Conservation (phyloP, 2,113 vertebrate genomes). For the Pangasianodon gigas region DNA sequence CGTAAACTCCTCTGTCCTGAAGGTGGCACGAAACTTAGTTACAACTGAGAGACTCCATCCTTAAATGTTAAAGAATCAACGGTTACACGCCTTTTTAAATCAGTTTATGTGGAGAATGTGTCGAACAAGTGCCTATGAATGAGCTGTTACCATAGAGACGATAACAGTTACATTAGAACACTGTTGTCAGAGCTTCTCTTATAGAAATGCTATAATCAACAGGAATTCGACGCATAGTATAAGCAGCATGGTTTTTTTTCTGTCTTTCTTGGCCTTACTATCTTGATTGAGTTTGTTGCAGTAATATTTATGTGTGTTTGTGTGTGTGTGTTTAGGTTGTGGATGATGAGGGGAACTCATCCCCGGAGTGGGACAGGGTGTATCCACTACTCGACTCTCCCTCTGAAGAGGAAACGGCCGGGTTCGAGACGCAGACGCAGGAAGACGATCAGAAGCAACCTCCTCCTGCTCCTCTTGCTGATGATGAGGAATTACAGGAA, state of each 20-base stretch:
- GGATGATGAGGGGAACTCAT: constrained; percentile 60
- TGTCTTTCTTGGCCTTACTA: too few species aligned
- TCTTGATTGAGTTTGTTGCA: neutral
- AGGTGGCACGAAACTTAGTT: neutral
- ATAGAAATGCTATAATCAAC: too few species aligned
- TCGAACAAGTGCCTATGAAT: neutral
- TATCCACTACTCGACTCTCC: constrained; percentile 65
- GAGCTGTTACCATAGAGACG: neutral
- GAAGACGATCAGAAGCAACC: constrained; percentile 62
- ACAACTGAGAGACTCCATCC: too few species aligned
- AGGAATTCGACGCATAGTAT: too few species aligned
- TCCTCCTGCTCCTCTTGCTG: neutral
- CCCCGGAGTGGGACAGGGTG: constrained; percentile 67
- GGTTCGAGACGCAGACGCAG: constrained; percentile 22
- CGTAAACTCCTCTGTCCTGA: neutral
- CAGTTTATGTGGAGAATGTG: neutral
- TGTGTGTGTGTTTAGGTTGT: constrained; percentile 52
- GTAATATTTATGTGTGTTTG: neutral
- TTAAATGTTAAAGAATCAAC: neutral
- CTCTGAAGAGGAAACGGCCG: constrained; percentile 45
- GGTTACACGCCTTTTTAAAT: neutral
- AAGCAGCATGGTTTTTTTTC: too few species aligned
- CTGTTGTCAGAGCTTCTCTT: neutral
- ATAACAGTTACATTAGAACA: neutral
- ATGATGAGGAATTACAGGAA: constrained; percentile 8